Percentiles rank a stretch among this genome's conserved stretches.
phyloP scores from a whole-genome alignment of 2,888 invertebrate species.

The Apamea anceps region DNA sequence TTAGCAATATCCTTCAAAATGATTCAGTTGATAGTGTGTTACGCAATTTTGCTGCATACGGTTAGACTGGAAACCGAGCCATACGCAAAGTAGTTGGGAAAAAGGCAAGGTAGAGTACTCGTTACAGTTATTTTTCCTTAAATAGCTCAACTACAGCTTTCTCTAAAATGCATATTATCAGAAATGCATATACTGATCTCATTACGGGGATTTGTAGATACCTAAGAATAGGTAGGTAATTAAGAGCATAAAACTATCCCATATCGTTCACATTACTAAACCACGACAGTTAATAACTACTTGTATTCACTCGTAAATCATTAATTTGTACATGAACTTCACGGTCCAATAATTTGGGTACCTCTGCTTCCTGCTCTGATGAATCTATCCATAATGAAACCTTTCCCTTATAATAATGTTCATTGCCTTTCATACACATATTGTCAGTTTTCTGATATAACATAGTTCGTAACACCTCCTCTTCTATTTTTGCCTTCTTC shows the following conservation, averaged over 20 bases:
- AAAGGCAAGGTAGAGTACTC: neutral
- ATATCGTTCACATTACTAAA: constrained; percentile 8
- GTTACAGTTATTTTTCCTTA: neutral
- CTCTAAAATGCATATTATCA: neutral
- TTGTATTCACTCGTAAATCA: neutral
- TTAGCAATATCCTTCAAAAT: neutral
- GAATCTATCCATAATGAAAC: neutral
- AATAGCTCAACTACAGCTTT: neutral
- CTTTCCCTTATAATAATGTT: neutral
- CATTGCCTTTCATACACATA: too few species aligned
- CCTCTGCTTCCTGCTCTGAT: constrained; percentile 24
- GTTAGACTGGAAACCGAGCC: neutral
- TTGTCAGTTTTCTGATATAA: neutral
- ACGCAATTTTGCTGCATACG: neutral
- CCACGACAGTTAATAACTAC: constrained; percentile 7
- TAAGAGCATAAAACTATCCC: neutral
- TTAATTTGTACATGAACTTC: constrained; percentile 28
- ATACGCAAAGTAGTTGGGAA: neutral
- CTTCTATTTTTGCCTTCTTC: neutral
- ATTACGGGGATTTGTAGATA: neutral
- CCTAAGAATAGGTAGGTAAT: neutral
- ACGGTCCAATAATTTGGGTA: constrained; percentile 33
- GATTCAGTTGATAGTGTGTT: neutral
- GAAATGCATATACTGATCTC: neutral
- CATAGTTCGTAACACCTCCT: neutral